These are phyloP conservation scores for Apis dorsata DNA, from an alignment of 1,140 invertebrate genomes.

Conservation along the genomic window DNA sequence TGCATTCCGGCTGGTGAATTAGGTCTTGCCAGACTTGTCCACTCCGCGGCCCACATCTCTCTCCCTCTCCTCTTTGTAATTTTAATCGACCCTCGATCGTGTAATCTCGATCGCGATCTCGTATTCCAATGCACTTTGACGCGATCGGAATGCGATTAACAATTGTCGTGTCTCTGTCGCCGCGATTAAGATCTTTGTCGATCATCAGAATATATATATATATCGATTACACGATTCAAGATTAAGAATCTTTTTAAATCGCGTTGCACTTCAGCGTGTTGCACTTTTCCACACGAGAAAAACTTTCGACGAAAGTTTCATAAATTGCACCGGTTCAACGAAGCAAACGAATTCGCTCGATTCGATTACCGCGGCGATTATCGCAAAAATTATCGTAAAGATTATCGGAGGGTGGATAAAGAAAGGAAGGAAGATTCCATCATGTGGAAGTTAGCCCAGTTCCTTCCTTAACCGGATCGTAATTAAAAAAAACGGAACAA, in stretches of 20 bases:
- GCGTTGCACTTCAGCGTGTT: too few relatives aligned
- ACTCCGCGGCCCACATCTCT: conserved; percentile 17
- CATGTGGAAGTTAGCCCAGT: not conserved
- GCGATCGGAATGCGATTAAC: conserved; percentile 53
- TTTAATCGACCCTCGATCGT: conserved; percentile 58
- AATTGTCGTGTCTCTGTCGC: conserved; percentile 16
- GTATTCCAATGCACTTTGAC: conserved; percentile 34
- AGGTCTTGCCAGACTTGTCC: conserved; percentile 46
- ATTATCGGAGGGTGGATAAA: too few relatives aligned
- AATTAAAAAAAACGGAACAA: conserved; percentile 41
- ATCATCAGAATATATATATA: too few relatives aligned
- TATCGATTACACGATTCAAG: too few relatives aligned
- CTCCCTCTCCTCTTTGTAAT: conserved; percentile 60
- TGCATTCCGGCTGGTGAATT: conserved; percentile 39
- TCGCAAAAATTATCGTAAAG: too few relatives aligned
- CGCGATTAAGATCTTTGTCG: not conserved
- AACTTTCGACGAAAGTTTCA: too few relatives aligned
- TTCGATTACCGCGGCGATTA: too few relatives aligned
- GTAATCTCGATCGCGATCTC: conserved; percentile 55
- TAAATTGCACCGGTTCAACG: too few relatives aligned
- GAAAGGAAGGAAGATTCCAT: not conserved
- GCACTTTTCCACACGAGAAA: too few relatives aligned
- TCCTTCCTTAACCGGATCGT: conserved; percentile 23
- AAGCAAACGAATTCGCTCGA: too few relatives aligned
- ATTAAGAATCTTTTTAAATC: too few relatives aligned